Evolutionary conservation across 2,888 invertebrate genomes (phyloP).

Genomic region (Cryptocephalus primarius): DNA sequence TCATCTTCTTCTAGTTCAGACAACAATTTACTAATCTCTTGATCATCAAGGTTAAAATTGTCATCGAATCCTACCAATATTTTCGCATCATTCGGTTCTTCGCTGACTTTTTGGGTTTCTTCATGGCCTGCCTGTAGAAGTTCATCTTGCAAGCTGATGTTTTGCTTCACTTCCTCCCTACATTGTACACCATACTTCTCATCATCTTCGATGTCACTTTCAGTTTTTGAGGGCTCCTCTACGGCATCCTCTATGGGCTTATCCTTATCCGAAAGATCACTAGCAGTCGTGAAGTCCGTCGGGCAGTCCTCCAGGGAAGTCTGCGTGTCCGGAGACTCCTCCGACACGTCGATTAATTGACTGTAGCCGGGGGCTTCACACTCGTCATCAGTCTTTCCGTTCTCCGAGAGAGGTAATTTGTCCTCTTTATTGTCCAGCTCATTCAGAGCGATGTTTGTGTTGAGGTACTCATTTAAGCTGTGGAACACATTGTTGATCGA

Average conservation of each 20-base stretch:
- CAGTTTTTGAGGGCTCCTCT: neutral
- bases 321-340: neutral
- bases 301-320: neutral
- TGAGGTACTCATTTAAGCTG: slow-evolving; percentile 51
- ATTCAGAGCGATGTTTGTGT: slow-evolving; percentile 27
- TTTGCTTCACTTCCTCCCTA: neutral
- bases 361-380: too few relatives aligned
- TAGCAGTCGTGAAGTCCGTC: neutral
- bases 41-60: slow-evolving; percentile 25
- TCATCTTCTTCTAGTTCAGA: slow-evolving; percentile 10
- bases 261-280: neutral
- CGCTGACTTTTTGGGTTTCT: neutral
- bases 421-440: neutral
- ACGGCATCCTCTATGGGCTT: neutral
- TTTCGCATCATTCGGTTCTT: neutral
- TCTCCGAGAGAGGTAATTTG: neutral
- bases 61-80: slow-evolving; percentile 24
- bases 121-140: neutral
- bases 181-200: neutral
- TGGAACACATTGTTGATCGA: slow-evolving; percentile 52
- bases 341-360: neutral
- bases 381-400: slow-evolving; percentile 6
- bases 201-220: neutral
- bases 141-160: neutral
- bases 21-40: slow-evolving; percentile 9